These are phyloP conservation scores for Datnioides undecimradiatus DNA, from an alignment of 2,113 vertebrate species.

Conservation along the genomic window DNA sequence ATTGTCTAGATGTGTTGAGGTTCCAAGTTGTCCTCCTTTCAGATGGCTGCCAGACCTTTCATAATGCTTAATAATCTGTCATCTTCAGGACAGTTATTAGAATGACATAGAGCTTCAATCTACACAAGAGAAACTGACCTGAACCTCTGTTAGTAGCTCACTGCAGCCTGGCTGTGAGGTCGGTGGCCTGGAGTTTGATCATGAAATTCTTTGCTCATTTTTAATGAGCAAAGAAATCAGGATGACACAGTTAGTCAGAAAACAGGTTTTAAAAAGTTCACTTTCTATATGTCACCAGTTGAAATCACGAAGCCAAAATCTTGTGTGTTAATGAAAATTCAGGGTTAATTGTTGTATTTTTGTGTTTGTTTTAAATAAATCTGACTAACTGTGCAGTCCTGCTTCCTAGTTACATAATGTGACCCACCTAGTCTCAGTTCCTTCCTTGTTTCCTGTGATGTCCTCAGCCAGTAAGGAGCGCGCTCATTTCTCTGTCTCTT, in stretches of 20 bases:
- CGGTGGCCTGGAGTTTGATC: conserved; percentile 56
- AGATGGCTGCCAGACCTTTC: conserved; percentile 27
- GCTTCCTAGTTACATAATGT: conserved; percentile 37
- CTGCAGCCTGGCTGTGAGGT: conserved; percentile 51
- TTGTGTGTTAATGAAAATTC: not conserved
- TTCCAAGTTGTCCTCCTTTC: conserved; percentile 50
- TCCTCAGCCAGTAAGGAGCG: conserved; percentile 59
- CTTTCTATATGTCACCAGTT: not conserved
- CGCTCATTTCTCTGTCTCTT: conserved; percentile 40
- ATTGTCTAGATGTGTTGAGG: conserved; percentile 30
- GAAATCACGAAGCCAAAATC: too few relatives aligned
- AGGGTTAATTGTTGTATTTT: not conserved
- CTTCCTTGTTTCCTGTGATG: conserved; percentile 61
- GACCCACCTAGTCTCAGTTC: conserved; percentile 33
- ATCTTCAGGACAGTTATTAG: not conserved
- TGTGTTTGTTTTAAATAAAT: not conserved
- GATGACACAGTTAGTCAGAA: conserved; percentile 40
- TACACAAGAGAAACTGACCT: not conserved
- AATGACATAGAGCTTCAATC: not conserved
- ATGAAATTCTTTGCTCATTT: conserved; percentile 1
- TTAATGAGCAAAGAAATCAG: conserved; percentile 33
- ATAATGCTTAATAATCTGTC: not conserved
- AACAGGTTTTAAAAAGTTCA: not conserved
- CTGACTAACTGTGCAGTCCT: conserved; percentile 47
- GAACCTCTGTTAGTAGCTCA: not conserved